Base-by-base conservation (phyloP, 2,113 vertebrate genomes). In the Eira barbara region DNA sequence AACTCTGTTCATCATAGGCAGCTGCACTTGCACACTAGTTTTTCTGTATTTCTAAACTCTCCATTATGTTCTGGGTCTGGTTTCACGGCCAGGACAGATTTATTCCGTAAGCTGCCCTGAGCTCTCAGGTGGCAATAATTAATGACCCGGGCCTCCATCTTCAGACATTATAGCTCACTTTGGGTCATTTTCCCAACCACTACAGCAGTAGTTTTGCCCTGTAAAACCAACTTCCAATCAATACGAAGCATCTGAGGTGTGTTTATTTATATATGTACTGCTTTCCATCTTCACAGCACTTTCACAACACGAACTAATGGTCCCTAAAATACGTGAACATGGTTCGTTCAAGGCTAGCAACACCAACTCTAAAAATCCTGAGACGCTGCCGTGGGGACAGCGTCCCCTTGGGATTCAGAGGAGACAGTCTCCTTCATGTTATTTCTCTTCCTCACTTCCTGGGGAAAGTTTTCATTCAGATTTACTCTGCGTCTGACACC, bases 71-170 rank as follows among this genome's bases (percentile, higher is more conserved):
- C 49, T 13, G 59, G 25, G 94, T 88, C 7, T 81, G 82, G 83
- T 95, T 97, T 87, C 15, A 47, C 87, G 52, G 57, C 29, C 82
- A 49, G 61, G 74, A 79, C 89, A 97, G 94, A 83, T 86, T 95
- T 82, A 49, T 97, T 98, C 96, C 95, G 92, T 95, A 96, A 36
- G 36, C 71, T 94, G 47, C 71, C 85, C 39, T 80, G 67, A 86
- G 95, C 78, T 65, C 96, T 93, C 85, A 95, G 61, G 71, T 95
- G 98, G 93, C 74, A 96, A 86, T 97, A 98, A 98, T 97, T 97
- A 98, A 98, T 96, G 97, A 97, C 57, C 59, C 96, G 63, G 97
- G 76, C 82, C 89, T 98, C 92, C 39, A 97, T 78, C 88, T 94
- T 93, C 34, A 95, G 45, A 21, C 57, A 94, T 90, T 86, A 17